Percentiles rank a stretch among this genome's conserved stretches.
These are phyloP conservation scores for Nomada hirtipes DNA, from an alignment of 2,888 invertebrate species.

Conservation along the genomic window DNA sequence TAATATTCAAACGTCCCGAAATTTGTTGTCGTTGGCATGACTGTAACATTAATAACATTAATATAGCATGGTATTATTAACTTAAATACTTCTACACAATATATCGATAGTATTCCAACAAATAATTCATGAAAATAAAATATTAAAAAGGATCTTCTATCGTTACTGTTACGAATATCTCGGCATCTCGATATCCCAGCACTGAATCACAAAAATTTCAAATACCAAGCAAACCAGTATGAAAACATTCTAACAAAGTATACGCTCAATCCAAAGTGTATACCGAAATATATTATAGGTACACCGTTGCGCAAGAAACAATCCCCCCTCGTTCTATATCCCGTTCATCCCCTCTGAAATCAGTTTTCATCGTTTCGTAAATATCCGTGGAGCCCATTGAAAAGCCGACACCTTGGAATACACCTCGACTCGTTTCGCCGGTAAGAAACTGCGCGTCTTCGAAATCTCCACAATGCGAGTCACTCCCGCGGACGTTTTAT, in stretches of 20 bases:
- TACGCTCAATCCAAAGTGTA: neutral
- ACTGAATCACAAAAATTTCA: neutral
- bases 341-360: constrained; percentile 8
- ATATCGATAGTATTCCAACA: no score
- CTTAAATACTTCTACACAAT: no score
- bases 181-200: no score
- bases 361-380: constrained; percentile 13
- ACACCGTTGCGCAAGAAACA: neutral
- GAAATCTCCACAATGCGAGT: constrained; percentile 46
- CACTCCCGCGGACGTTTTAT: constrained; percentile 67
- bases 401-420: constrained; percentile 27
- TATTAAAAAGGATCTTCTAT: no score
- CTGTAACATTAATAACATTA: no score
- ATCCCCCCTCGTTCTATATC: neutral
- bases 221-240: neutral
- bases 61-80: no score
- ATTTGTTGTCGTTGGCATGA: no score
- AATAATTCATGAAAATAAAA: no score
- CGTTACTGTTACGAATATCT: no score
- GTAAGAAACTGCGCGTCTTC: constrained; percentile 35
- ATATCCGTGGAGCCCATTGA: constrained; percentile 13
- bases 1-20: no score
- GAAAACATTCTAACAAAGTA: no score
- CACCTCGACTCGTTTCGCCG: constrained; percentile 22
- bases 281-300: neutral